A percentile compares a stretch with the other conserved stretches of the same genome.
These are phyloP conservation scores for Phymanthus crucifer DNA, from an alignment of 92 coral and sea anemone genomes.

Conservation along the genomic window DNA sequence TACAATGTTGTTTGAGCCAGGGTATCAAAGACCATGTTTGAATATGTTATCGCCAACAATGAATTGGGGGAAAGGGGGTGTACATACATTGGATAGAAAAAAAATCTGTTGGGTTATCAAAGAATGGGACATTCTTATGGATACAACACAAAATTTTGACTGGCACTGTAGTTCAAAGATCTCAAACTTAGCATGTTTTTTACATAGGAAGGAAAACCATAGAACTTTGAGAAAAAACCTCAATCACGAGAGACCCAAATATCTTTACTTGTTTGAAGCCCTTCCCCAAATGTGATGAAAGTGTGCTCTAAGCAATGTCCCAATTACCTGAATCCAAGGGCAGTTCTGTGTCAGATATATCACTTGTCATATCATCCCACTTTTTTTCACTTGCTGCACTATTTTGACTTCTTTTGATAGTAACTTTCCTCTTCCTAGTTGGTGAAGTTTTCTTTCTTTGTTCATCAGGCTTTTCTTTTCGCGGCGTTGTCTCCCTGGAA, in stretches of 20 bases:
- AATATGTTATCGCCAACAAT: too few relatives aligned
- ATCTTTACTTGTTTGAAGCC: too few relatives aligned
- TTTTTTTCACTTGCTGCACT: neutral
- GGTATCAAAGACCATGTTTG: too few relatives aligned
- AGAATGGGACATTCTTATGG: too few relatives aligned
- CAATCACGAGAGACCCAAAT: neutral
- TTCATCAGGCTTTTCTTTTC: neutral
- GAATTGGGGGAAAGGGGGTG: too few relatives aligned
- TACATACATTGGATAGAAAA: too few relatives aligned
- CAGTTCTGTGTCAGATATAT: constrained; percentile 32
- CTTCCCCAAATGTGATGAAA: constrained; percentile 14
- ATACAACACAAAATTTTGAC: too few relatives aligned
- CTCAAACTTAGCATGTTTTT: neutral
- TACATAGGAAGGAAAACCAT: too few relatives aligned
- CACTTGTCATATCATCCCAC: constrained; percentile 35
- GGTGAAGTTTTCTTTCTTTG: neutral
- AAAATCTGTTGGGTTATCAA: too few relatives aligned
- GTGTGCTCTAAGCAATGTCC: neutral
- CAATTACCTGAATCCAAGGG: constrained; percentile 14
- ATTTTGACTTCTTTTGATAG: constrained; percentile 13
- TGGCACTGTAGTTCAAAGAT: neutral
- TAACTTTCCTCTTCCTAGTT: constrained; percentile 13
- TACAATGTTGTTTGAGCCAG: too few relatives aligned
- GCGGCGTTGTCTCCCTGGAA: constrained; percentile 3
- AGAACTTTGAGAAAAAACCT: too few relatives aligned